Base-by-base conservation (phyloP, 2,797 vertebrate genomes). In the Ataeniobius toweri region DNA sequence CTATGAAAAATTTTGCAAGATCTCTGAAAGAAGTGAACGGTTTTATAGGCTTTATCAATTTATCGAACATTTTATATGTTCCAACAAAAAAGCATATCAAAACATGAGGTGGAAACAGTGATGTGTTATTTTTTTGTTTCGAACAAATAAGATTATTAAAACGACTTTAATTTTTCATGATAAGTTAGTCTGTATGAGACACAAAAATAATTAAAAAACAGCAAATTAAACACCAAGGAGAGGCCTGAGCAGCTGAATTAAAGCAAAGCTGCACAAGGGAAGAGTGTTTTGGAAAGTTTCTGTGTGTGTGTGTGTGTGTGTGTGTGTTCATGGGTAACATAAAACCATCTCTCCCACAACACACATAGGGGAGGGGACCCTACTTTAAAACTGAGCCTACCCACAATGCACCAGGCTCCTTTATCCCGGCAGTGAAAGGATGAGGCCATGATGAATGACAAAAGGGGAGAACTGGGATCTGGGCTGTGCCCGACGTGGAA, bases 361-460 rank as follows among this genome's bases (percentile, higher is more conserved):
- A 92, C 92, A 92, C 87, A 89, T 83, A 89, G 81, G 92, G 91
- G 93, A 92, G 91, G 93, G 93, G 91, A 92, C 89, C 85, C 89
- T 93, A 92, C 89, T 93, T 94, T 93, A 95, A 69, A 94, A 94
- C 91, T 74, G 89, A 92, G 93, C 88, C 91, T 94, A 95, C 94
- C 94, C 95, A 96, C 87, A 95, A 94, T 93, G 93, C 95, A 93
- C 84, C 80, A 86, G 89, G 80, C 87, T 91, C 94, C 92, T 96
- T 96, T 95, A 96, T 95, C 90, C 94, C 83, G 28, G 90, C 90
- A 94, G 93, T 96, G 93, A 96, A 96, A 96, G 92, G 94, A 93
- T 91, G 88, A 91, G 92, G 93, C 93, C 91, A 92, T 46, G 93
- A 94, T 93, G 92, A 95, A 95, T 95, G 92, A 96, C 93, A 95